Evolutionary conservation across 37 sponge, comb jelly and placozoan species (phyloP), one percentile per base, ranked within the genome.

Genomic region (Diacarnus erythraeanus): DNA sequence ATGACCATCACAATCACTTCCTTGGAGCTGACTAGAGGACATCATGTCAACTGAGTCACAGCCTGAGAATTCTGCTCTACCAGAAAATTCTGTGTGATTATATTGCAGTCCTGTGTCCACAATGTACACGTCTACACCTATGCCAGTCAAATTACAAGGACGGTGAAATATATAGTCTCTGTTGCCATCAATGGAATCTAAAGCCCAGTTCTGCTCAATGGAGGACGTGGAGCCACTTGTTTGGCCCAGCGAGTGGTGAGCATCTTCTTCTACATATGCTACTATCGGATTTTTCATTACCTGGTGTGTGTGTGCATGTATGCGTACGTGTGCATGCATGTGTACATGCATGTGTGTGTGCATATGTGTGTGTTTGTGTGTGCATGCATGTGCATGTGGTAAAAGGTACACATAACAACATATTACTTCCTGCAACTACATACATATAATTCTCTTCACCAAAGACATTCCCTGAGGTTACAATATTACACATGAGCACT

Each of bases 81-180:
- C 94, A 26, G 25, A 51, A 64, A 93, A 89, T 54, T 86, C 51
- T 17, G 34, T 18, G 58, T 93, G 94, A 1, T 25, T 34, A 43
- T 81, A 82, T 29, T 34, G n/a, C 20, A 92, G 77, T 2, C 93
- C 93, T 2, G 93, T 77, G 74, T 92, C 93, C 60, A 93, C 33
- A 6, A 93, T 81, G 43, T 93, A 93, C 33, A 93, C 94, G 42
- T 82, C 85, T 9, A 89, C 87, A 26, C 90, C 90, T 21, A 54
- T 38, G 25, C 94, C 94, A 34, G 87, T 89, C 39, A 93, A 76
- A 36, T 79, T 76, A 33, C 89, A 85, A 0, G 90, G 94, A 8
- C 57, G 60, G n/a, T 38, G 65, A 27, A 73, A 86, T 9, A 47
- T 31, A 15, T 22, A 0, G 38, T 91, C 86, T 27, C 2, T 29